Conservation (phyloP, 2,888 invertebrate genomes). For the Cephus nigrinus region DNA sequence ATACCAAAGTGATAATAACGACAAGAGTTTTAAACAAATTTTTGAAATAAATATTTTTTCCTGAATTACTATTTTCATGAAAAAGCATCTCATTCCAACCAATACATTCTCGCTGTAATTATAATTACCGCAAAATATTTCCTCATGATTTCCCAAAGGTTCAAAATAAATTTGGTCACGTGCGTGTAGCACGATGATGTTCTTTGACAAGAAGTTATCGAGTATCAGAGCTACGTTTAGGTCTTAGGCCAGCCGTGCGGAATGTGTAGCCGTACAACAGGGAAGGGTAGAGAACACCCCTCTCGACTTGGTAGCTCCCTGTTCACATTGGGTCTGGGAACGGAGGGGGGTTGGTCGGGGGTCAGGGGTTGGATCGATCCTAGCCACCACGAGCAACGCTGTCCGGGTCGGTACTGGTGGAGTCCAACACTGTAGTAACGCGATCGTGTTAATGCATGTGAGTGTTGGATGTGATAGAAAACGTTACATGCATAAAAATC, state of each 20-base stretch:
- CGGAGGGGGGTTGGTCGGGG: slow-evolving; percentile 29
- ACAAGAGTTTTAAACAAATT: not conserved
- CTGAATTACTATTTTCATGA: not conserved
- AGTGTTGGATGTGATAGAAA: not conserved
- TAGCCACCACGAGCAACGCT: slow-evolving; percentile 41
- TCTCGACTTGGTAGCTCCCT: slow-evolving; percentile 5
- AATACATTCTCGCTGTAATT: not conserved
- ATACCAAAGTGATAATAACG: not conserved
- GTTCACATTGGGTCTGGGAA: slow-evolving; percentile 18
- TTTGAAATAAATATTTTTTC: not conserved
- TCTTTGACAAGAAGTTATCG: not conserved
- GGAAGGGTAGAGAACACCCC: not conserved
- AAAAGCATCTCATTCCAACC: not conserved
- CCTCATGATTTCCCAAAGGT: not conserved
- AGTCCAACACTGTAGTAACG: slow-evolving; percentile 10
- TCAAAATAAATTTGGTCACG: not conserved
- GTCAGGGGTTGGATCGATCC: slow-evolving; percentile 51
- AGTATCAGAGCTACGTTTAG: not conserved
- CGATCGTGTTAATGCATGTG: not conserved
- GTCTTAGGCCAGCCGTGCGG: not conserved
- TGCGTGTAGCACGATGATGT: not conserved
- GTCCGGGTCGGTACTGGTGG: slow-evolving; percentile 35
- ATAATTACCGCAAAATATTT: not conserved
- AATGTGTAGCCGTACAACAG: not conserved
- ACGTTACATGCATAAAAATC: not conserved